phyloP scores from a whole-genome alignment of 2,797 vertebrate species.

The Hydrolagus colliei region DNA sequence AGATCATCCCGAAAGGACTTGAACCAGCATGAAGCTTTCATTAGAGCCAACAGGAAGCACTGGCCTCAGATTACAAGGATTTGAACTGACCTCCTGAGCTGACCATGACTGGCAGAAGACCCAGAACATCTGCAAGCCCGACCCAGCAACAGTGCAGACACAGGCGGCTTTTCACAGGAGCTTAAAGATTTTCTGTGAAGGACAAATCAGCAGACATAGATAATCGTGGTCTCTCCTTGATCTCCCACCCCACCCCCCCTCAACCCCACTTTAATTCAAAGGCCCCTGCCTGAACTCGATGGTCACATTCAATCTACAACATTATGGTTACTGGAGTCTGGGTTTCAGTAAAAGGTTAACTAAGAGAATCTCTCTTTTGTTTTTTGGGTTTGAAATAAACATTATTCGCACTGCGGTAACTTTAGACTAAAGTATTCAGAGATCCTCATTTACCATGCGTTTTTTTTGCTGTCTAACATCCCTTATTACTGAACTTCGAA shows the following conservation, averaged over 20 bases:
- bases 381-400: background rate
- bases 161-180: slow-evolving; percentile 39
- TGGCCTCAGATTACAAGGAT: slow-evolving; percentile 37
- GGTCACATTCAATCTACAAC: slow-evolving; percentile 12
- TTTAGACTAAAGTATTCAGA: background rate
- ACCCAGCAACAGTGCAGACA: slow-evolving; percentile 25
- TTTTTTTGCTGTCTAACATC: background rate
- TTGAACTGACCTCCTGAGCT: slow-evolving; percentile 52
- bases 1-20: slow-evolving; percentile 49
- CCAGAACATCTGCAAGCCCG: slow-evolving; percentile 46
- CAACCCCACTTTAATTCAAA: slow-evolving; percentile 41
- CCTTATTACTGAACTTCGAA: background rate
- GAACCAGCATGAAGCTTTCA: slow-evolving; percentile 51
- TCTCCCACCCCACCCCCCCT: slow-evolving; percentile 58
- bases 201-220: slow-evolving; percentile 50
- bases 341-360: background rate
- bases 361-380: background rate
- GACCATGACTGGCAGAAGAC: slow-evolving; percentile 42
- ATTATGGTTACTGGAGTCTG: background rate
- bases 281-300: slow-evolving; percentile 41
- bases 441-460: background rate
- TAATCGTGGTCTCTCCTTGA: slow-evolving; percentile 50
- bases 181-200: slow-evolving; percentile 49
- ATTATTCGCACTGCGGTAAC: background rate
- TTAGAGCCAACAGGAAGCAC: slow-evolving; percentile 51